These are phyloP conservation scores for Onychostruthus taczanowskii DNA, from an alignment of 2,113 vertebrate species.

Conservation along the genomic window DNA sequence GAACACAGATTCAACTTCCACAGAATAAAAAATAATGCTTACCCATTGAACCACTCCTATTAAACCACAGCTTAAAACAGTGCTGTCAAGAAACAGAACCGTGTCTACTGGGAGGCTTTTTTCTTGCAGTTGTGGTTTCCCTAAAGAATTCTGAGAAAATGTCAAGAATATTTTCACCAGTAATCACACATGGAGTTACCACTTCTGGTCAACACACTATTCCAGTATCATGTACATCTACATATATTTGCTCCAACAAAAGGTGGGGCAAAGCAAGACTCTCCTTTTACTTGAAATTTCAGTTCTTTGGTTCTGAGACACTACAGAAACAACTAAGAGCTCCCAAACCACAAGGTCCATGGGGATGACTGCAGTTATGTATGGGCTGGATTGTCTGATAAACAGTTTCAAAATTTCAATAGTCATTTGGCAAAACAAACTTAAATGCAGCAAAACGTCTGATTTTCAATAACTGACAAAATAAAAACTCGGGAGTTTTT, in stretches of 20 bases:
- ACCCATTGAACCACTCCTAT: neutral
- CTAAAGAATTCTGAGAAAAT: neutral
- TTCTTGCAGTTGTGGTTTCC: neutral
- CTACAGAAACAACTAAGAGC: neutral
- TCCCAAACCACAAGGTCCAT: neutral
- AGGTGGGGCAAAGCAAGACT: neutral
- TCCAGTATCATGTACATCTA: accelerated
- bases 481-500: neutral
- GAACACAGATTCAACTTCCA: neutral
- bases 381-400: neutral
- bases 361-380: accelerated
- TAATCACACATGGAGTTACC: accelerated
- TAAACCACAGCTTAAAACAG: neutral
- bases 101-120: neutral
- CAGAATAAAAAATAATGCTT: neutral
- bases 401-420: neutral
- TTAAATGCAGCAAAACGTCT: neutral
- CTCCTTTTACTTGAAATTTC: neutral
- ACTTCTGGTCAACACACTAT: neutral
- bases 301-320: neutral
- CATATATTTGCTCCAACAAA: neutral
- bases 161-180: neutral
- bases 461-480: neutral
- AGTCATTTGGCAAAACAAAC: neutral
- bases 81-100: neutral